These are phyloP conservation scores for Actinopyga echinites DNA, from an alignment of 53 echinoderm and acorn worm genomes.

Conservation along the genomic window DNA sequence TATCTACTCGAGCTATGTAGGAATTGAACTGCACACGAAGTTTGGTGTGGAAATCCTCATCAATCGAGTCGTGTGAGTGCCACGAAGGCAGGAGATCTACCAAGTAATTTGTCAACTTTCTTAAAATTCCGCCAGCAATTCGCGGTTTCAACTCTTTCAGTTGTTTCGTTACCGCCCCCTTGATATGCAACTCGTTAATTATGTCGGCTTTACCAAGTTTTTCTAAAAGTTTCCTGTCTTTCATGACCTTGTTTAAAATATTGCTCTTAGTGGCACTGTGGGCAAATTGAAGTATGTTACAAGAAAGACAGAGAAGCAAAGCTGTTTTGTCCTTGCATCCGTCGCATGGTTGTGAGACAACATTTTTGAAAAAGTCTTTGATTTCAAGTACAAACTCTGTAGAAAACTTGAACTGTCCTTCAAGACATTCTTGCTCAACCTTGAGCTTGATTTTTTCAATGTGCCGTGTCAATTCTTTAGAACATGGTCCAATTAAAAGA, in stretches of 20 bases:
- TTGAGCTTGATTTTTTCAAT: background rate
- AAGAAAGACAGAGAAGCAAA: background rate
- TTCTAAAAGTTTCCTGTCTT: background rate
- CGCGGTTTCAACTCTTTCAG: background rate
- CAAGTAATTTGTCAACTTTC: background rate
- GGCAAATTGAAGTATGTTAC: background rate
- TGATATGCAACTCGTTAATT: background rate
- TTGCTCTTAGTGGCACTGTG: background rate
- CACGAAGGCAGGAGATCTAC: background rate
- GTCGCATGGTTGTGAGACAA: background rate
- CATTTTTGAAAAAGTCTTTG: background rate
- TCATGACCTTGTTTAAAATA: background rate
- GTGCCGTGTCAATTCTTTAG: background rate
- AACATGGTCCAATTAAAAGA: background rate
- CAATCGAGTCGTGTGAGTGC: background rate
- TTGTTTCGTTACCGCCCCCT: background rate
- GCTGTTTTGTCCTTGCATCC: conserved; percentile 9
- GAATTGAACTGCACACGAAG: background rate
- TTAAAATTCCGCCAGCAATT: background rate
- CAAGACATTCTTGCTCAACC: background rate
- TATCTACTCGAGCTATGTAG: too few species aligned
- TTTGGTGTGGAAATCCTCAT: background rate
- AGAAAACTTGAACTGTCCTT: background rate
- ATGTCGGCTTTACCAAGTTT: background rate
- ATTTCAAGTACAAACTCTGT: background rate